Base-by-base conservation (phyloP, 2,888 invertebrate species). In the Eupithecia inturbata region DNA sequence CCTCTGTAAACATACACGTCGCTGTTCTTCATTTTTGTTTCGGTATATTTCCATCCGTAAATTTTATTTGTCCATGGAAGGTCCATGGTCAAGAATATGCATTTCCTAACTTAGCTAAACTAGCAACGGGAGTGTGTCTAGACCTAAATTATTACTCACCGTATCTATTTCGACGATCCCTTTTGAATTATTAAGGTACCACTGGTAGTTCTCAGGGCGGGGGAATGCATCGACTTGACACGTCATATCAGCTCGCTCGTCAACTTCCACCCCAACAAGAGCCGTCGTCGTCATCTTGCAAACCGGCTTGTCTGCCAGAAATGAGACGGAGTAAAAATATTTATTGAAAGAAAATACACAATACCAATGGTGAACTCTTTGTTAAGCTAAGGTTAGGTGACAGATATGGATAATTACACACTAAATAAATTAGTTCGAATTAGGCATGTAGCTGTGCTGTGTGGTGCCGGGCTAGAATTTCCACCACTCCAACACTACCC, bases 171-270 rank as follows among this genome's bases (percentile, higher is more conserved):
- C 97, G 78, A 96, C 95, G 81, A 96, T 96, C 87, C 97, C 97
- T 80, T 97, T 96, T 57, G 98, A 97, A 92, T 98, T 98, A 94
- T 98, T 98, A 89, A 98, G 97, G 39, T 96, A 96, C 98, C 98
- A 98, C 83, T 97, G 97, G 91, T 98, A 98, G 85, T 95, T 96
- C 85, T 97, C 96, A 2, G 97, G 97, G 1, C 96, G 95, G 22
- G 98, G 98, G 89, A 97, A 97, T 31, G 98, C 96, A 85, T 98
- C 97, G 66, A 98, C 98, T 89, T 97, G 97, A 88, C 98, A 98
- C 68, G 96, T 93, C 73, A 98, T 96, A 87, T 96, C 96, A 0
- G 97, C 97, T 71, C 96, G 96, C 89, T 98, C 98, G 87, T 97
- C 96, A 75, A 97, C 95, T 1, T 97, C 97, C 3, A 97, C 97